Conservation (phyloP, 2,888 invertebrate genomes). For the Morpho deidamia region DNA sequence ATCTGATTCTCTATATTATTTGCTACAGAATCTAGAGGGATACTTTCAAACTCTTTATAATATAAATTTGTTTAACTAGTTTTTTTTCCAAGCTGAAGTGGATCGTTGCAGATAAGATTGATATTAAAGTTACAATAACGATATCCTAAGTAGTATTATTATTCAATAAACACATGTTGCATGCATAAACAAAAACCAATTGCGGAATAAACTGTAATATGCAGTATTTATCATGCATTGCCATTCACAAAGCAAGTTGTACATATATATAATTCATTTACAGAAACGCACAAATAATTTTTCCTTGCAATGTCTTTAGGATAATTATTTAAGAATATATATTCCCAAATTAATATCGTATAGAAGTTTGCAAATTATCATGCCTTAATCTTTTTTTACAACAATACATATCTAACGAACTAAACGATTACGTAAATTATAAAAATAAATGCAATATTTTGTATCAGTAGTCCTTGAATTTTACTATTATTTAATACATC, state of each 20-base stretch:
- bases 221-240: constrained; percentile 54
- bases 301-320: not conserved
- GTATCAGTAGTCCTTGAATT: not conserved
- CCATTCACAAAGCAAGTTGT: constrained; percentile 54
- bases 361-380: constrained; percentile 25
- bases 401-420: constrained; percentile 31
- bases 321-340: no score
- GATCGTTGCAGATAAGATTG: not conserved
- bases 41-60: constrained; percentile 10
- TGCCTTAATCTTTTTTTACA: constrained; percentile 11
- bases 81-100: constrained; percentile 13
- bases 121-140: no score
- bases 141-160: no score
- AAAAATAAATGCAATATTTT: not conserved
- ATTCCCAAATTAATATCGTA: no score
- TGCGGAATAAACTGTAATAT: constrained; percentile 24
- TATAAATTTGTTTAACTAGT: constrained; percentile 4
- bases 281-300: constrained; percentile 4
- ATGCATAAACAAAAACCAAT: constrained; percentile 18
- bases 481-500: not conserved
- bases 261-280: constrained; percentile 3
- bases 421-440: constrained; percentile 49
- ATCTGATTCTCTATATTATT: constrained; percentile 15
- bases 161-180: constrained; percentile 3
- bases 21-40: constrained; percentile 9